Conservation (phyloP, 2,888 invertebrate genomes). For the Tetrapedia diversipes region DNA sequence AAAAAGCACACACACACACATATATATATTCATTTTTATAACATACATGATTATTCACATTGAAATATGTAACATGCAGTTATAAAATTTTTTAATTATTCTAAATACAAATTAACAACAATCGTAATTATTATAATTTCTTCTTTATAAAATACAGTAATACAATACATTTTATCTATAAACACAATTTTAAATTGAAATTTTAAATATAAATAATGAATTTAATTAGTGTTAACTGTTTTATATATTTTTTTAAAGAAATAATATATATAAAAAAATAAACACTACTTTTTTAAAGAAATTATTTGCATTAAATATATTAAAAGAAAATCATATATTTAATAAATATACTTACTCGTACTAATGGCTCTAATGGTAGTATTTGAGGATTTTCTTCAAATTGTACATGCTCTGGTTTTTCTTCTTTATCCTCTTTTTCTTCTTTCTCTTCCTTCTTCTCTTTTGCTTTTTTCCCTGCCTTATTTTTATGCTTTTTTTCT, state of each 20-base stretch:
- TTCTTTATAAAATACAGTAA: not conserved
- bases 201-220: slow-evolving; percentile 4
- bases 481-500: slow-evolving; percentile 70
- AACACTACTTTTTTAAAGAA: slow-evolving; percentile 1
- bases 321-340: slow-evolving; percentile 14
- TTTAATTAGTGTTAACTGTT: slow-evolving; percentile 8
- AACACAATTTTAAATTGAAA: not conserved
- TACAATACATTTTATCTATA: slow-evolving; percentile 1
- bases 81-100: not conserved
- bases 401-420: slow-evolving; percentile 87
- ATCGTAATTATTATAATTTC: not conserved
- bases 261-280: slow-evolving; percentile 1
- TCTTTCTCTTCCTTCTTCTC: slow-evolving; percentile 85
- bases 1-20: slow-evolving; percentile 30
- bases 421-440: slow-evolving; percentile 84
- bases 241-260: not conserved
- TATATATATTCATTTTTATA: slow-evolving; percentile 16
- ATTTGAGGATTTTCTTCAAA: slow-evolving; percentile 88
- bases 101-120: not conserved
- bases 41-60: slow-evolving; percentile 6
- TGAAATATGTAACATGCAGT: slow-evolving; percentile 31
- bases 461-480: slow-evolving; percentile 81
- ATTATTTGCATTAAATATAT: not conserved
- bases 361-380: slow-evolving; percentile 84
- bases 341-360: slow-evolving; percentile 53